These are phyloP conservation scores for Parotia lawesii DNA, from an alignment of 2,113 vertebrate genomes.

Conservation along the genomic window DNA sequence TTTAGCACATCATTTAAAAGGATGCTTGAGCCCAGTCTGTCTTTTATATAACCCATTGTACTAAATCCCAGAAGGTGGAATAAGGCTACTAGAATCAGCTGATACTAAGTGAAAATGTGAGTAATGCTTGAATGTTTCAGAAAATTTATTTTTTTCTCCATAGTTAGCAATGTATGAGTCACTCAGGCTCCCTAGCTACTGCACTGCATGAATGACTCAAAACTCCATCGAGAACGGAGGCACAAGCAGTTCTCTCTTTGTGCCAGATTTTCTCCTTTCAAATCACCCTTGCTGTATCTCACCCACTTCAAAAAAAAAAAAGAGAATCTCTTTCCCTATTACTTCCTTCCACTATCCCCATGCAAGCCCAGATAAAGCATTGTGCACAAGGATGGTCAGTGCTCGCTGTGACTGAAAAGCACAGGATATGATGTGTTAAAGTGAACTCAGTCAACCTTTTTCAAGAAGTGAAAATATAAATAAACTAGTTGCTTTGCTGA, in stretches of 20 bases:
- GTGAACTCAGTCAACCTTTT: not conserved
- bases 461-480: not conserved
- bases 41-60: conserved; percentile 51
- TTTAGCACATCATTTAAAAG: conserved; percentile 33
- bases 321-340: not conserved
- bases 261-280: conserved; percentile 55
- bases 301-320: conserved; percentile 47
- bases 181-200: conserved; percentile 66
- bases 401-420: not conserved
- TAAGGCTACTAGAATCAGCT: conserved; percentile 68
- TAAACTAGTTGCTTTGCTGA: not conserved
- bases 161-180: conserved; percentile 73
- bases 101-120: conserved; percentile 64
- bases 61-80: conserved; percentile 54
- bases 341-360: not conserved
- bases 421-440: not conserved
- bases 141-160: conserved; percentile 63
- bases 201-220: conserved; percentile 72
- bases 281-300: conserved; percentile 47
- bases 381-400: not conserved
- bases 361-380: conserved; percentile 8
- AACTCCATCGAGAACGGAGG: conserved; percentile 52
- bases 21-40: conserved; percentile 14
- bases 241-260: conserved; percentile 63
- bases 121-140: conserved; percentile 68